Conservation (phyloP, 1,140 invertebrate genomes). For the Archivesica marissinica region DNA sequence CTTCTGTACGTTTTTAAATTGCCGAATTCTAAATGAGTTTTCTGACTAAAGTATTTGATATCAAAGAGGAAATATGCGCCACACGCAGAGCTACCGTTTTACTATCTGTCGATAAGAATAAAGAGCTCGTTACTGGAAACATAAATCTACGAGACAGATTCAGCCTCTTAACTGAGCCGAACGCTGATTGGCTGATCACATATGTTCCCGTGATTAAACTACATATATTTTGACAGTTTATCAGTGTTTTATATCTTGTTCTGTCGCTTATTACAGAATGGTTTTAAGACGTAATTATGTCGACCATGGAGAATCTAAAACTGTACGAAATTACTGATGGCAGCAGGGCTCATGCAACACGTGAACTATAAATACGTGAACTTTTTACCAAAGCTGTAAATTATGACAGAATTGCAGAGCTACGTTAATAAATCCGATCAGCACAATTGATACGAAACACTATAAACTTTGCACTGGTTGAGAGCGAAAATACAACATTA, state of each 20-base stretch:
- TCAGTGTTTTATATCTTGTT: slow-evolving; percentile 36
- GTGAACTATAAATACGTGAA: slow-evolving; percentile 7
- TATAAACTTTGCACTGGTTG: slow-evolving; percentile 44
- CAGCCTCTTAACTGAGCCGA: neutral
- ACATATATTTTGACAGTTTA: slow-evolving; percentile 48
- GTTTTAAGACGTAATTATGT: slow-evolving; percentile 55
- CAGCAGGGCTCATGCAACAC: slow-evolving; percentile 9
- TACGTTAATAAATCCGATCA: slow-evolving; percentile 27
- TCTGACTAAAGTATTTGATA: slow-evolving; percentile 46
- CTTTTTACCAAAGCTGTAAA: slow-evolving; percentile 32
- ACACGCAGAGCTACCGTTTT: slow-evolving; percentile 45
- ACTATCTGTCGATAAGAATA: slow-evolving; percentile 48
- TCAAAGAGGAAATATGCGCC: slow-evolving; percentile 19
- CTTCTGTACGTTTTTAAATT: slow-evolving; percentile 45
- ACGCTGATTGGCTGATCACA: slow-evolving; percentile 33
- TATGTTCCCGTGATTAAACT: slow-evolving; percentile 33
- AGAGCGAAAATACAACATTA: neutral
- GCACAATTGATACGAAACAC: neutral
- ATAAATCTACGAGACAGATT: slow-evolving; percentile 25
- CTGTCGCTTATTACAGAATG: slow-evolving; percentile 38
- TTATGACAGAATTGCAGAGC: slow-evolving; percentile 22
- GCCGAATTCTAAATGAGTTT: slow-evolving; percentile 58
- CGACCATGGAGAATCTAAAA: slow-evolving; percentile 10
- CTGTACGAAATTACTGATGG: slow-evolving; percentile 41
- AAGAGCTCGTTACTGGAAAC: slow-evolving; percentile 23